phyloP scores from a whole-genome alignment of 2,797 vertebrate species.

The Acanthurus lineatus region DNA sequence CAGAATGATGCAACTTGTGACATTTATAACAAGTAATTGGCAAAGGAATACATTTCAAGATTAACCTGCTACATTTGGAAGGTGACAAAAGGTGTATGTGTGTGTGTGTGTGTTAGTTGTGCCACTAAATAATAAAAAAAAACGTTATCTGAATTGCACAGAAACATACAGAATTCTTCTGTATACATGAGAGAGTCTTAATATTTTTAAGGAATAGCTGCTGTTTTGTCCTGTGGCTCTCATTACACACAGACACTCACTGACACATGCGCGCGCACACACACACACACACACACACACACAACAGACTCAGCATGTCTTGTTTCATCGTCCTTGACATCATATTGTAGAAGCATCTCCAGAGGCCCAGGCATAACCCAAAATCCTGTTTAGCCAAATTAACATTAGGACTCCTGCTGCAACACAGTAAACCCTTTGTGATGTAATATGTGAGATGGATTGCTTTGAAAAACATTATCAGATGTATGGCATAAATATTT shows the following conservation, averaged over 20 bases:
- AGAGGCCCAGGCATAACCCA: constrained; percentile 66
- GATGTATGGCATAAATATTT: constrained; percentile 28
- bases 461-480: constrained; percentile 50
- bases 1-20: constrained; percentile 29
- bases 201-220: constrained; percentile 38
- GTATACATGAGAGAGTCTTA: constrained; percentile 30
- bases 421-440: constrained; percentile 49
- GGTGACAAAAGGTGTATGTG: constrained; percentile 6
- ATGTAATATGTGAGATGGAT: constrained; percentile 56
- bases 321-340: constrained; percentile 74
- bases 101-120: not conserved
- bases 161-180: constrained; percentile 30
- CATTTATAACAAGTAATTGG: constrained; percentile 47
- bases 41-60: constrained; percentile 34
- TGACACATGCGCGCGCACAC: constrained; percentile 26
- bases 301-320: constrained; percentile 33
- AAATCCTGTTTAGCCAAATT: constrained; percentile 78
- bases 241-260: constrained; percentile 1
- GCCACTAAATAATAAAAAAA: constrained; percentile 21
- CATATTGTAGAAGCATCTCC: constrained; percentile 64
- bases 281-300: constrained; percentile 25
- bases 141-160: constrained; percentile 14
- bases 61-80: constrained; percentile 11
- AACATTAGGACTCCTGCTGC: constrained; percentile 56
- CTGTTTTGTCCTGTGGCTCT: constrained; percentile 6